A percentile compares a stretch with the other conserved stretches of the same genome.
Conservation (phyloP, 2,797 vertebrate genomes). For the Poecilia picta region DNA sequence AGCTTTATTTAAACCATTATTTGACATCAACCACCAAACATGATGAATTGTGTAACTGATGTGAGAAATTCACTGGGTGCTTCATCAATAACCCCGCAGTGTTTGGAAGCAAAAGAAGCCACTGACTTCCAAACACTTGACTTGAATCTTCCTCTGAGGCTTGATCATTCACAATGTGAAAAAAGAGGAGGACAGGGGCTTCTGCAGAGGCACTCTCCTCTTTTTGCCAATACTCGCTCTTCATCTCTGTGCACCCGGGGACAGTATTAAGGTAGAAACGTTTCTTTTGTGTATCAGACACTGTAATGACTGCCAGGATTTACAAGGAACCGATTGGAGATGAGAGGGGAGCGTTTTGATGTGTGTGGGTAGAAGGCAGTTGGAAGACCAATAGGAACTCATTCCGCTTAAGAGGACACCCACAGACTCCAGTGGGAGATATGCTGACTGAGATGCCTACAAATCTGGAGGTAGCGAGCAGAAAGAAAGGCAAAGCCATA, state of each 20-base stretch:
- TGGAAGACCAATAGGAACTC: slow-evolving; percentile 56
- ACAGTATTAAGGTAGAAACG: slow-evolving; percentile 61
- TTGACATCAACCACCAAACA: slow-evolving; percentile 43
- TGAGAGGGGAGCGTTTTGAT: slow-evolving; percentile 47
- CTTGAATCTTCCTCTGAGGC: slow-evolving; percentile 63
- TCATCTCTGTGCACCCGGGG: slow-evolving; percentile 57
- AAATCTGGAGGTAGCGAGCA: slow-evolving; percentile 54
- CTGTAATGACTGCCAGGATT: slow-evolving; percentile 62
- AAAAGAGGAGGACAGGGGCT: slow-evolving; percentile 29
- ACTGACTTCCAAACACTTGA: slow-evolving; percentile 56
- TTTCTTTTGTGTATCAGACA: slow-evolving; percentile 64
- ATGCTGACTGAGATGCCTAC: slow-evolving; percentile 60
- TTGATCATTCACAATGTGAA: slow-evolving; percentile 62
- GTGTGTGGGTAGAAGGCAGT: slow-evolving; percentile 59
- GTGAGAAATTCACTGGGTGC: slow-evolving; percentile 51
- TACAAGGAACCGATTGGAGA: slow-evolving; percentile 47
- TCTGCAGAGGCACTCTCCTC: slow-evolving; percentile 39
- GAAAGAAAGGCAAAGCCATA: slow-evolving; percentile 6
- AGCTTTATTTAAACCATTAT: slow-evolving; percentile 13
- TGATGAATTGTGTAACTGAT: slow-evolving; percentile 56
- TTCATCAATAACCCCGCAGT: slow-evolving; percentile 49
- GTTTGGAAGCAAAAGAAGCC: slow-evolving; percentile 51
- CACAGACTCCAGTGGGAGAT: slow-evolving; percentile 67
- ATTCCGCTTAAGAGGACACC: slow-evolving; percentile 67
- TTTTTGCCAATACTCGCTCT: slow-evolving; percentile 54